phyloP scores from a whole-genome alignment of 2,888 invertebrate species.

The Ichneumoninae sp. region DNA sequence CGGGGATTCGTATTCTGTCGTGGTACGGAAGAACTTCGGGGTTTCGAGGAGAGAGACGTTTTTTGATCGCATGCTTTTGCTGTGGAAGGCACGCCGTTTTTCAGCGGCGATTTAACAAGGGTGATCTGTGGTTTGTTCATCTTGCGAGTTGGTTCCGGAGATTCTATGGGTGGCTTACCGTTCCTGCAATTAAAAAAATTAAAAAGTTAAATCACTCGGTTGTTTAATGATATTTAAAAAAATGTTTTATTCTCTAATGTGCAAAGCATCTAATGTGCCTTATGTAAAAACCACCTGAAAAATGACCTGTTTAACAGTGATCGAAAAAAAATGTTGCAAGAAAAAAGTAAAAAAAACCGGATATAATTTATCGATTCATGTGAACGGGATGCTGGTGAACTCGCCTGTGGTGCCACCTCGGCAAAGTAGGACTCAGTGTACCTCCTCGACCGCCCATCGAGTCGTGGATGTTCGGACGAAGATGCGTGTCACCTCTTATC shows the following conservation, averaged over 20 bases:
- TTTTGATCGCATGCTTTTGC: constrained; percentile 22
- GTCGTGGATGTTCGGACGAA: constrained; percentile 84
- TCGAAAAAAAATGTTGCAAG: neutral
- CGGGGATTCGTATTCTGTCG: constrained; percentile 20
- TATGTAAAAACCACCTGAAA: too few species aligned
- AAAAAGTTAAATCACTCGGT: neutral
- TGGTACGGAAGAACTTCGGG: constrained; percentile 61
- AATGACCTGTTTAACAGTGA: too few species aligned
- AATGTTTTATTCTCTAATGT: too few species aligned
- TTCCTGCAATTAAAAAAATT: constrained; percentile 38
- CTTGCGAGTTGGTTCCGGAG: constrained; percentile 55
- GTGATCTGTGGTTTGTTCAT: constrained; percentile 35
- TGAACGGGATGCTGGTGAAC: neutral
- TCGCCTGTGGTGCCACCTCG: constrained; percentile 86
- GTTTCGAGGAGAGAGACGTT: constrained; percentile 29
- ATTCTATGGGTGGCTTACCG: constrained; percentile 52
- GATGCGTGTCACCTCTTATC: constrained; percentile 86
- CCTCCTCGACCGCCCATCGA: constrained; percentile 86
- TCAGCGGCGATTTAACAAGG: constrained; percentile 26
- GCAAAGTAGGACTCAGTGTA: constrained; percentile 86
- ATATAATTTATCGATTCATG: constrained; percentile 15
- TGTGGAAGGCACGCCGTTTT: constrained; percentile 2
- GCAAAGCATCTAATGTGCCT: neutral
- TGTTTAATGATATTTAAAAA: neutral
- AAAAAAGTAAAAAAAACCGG: neutral